Evolutionary conservation across 2,797 vertebrate species (phyloP), one percentile per base, ranked within the genome.

Genomic region (Ctenosaura bakeri): DNA sequence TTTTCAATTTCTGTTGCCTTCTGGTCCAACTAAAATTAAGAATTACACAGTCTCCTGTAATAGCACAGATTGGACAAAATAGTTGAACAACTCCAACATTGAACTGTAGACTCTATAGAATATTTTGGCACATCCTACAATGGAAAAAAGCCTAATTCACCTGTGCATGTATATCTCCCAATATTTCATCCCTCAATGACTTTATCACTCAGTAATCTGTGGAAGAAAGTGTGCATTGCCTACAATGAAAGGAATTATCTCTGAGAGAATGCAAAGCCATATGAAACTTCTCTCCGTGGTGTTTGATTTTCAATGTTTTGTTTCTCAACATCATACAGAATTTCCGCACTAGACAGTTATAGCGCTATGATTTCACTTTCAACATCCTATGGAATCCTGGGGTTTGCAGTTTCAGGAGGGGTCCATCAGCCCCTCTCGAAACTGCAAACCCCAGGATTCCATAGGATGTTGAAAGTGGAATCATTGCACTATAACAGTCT

Each of bases 101-200:
- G 80, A 89, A 5, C 46, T 83, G 4, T 89, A 24, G 54, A 14
- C 71, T 24, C 29, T 83, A 35, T 42, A 76, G 6, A 56, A 35
- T 50, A 3, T 50, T 89, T 89, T 77, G 52, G 50, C 71, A 83
- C 71, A 22, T 64, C 20, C 29, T 56, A 50, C 0, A 32, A 29
- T 89, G 62, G 59, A 89, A 69, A 6, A 89, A 69, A 26, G 32
- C 35, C 83, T 85, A 62, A 71, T 56, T 89, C 83, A 71, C 59
- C 83, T 69, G 56, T 76, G 69, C 59, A 59, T 62, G 35, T 76
- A 74, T 80, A 83, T 89, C 16, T 24, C 42, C 2, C 88, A 77
- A 64, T 54, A 76, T 83, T 54, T 35, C 69, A 59, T 64, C 18
- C 9, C 42, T 77, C 66, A 59, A 32, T 77, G 38, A 22, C 10